These are phyloP conservation scores for Cyaniris semiargus DNA, from an alignment of 2,888 invertebrate species.

Conservation along the genomic window DNA sequence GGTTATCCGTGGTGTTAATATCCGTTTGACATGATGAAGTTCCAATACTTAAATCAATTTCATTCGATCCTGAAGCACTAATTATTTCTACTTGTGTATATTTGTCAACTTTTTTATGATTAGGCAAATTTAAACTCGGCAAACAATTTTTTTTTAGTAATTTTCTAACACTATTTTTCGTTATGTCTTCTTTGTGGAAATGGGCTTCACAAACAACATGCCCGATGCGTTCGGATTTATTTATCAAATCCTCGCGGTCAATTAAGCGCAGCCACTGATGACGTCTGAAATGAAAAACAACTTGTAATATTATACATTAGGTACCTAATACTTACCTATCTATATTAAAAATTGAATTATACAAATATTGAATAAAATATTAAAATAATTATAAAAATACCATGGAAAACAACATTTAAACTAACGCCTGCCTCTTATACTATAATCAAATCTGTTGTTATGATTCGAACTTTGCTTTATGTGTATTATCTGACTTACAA, in stretches of 20 bases:
- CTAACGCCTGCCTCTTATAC: slow-evolving; percentile 15
- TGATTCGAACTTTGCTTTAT: slow-evolving; percentile 13
- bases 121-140: slow-evolving; percentile 43
- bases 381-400: background rate
- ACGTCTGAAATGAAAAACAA: slow-evolving; percentile 30
- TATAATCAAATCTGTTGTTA: background rate
- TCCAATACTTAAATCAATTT: background rate
- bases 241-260: slow-evolving; percentile 42
- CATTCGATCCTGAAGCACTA: slow-evolving; percentile 15
- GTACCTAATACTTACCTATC: too few relatives aligned
- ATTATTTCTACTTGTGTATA: slow-evolving; percentile 35
- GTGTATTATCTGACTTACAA: background rate
- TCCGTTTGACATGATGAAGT: slow-evolving; percentile 34
- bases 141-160: slow-evolving; percentile 41
- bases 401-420: slow-evolving; percentile 8
- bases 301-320: background rate
- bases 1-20: slow-evolving; percentile 36
- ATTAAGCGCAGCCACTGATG: slow-evolving; percentile 42
- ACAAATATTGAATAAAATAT: background rate
- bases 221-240: slow-evolving; percentile 39
- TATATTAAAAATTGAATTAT: background rate
- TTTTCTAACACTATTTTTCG: slow-evolving; percentile 33
- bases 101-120: slow-evolving; percentile 36
- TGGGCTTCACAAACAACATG: slow-evolving; percentile 42
- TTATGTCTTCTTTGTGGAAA: slow-evolving; percentile 38